Conservation (phyloP, 2,113 vertebrate species). For the Scatophagus argus region DNA sequence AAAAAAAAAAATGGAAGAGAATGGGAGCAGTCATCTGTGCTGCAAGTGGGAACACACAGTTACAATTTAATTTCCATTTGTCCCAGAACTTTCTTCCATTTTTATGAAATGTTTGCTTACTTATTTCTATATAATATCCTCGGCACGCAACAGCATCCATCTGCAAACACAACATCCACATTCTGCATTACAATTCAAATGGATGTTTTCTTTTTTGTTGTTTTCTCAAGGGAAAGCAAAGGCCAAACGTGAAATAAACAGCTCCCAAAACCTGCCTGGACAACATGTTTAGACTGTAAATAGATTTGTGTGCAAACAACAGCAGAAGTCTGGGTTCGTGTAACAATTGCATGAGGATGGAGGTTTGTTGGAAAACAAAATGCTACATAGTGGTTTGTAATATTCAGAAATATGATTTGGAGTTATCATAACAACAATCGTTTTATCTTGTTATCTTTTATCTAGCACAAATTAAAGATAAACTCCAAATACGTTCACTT, state of each 20-base stretch:
- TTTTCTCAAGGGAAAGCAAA: neutral
- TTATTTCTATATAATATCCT: neutral
- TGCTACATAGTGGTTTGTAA: too few relatives aligned
- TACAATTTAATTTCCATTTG: neutral
- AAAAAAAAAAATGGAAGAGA: conserved; percentile 6
- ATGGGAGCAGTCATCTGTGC: neutral
- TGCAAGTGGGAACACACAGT: neutral
- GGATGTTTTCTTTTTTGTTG: neutral
- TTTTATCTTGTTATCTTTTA: too few relatives aligned
- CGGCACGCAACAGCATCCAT: neutral
- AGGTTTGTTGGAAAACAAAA: neutral
- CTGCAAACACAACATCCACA: neutral
- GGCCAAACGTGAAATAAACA: neutral
- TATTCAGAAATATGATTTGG: neutral
- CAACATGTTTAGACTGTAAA: too few relatives aligned
- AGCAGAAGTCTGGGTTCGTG: neutral
- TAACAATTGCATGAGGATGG: neutral
- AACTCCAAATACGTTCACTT: too few relatives aligned
- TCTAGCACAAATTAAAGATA: too few relatives aligned
- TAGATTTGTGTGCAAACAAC: neutral
- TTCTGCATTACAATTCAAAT: conserved; percentile 8
- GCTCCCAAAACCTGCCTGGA: neutral
- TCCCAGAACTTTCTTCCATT: neutral
- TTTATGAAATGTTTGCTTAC: neutral
- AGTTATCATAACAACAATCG: neutral